phyloP scores from a whole-genome alignment of 1,140 invertebrate species.

The Piezodorus guildinii region DNA sequence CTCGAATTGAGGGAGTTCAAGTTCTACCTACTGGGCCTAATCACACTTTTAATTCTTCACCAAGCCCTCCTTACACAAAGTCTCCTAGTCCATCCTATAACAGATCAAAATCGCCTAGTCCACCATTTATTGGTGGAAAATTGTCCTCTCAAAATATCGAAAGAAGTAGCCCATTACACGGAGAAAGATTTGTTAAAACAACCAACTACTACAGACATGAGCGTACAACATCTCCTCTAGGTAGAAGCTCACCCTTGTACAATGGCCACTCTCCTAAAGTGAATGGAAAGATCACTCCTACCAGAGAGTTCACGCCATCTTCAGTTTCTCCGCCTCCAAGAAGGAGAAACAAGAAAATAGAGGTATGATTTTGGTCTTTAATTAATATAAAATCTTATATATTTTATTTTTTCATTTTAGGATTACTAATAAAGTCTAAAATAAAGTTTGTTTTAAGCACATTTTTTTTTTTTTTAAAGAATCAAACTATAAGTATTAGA shows the following conservation, averaged over 20 bases:
- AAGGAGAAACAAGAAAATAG: constrained; percentile 15
- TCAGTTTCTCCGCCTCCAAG: constrained; percentile 20
- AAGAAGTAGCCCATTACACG: constrained; percentile 25
- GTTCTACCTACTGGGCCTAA: constrained; percentile 30
- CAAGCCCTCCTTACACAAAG: constrained; percentile 24
- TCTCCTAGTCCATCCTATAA: constrained; percentile 23
- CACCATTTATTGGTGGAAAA: constrained; percentile 21
- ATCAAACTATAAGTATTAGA: no score
- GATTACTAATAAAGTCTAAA: no score
- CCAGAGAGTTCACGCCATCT: constrained; percentile 19
- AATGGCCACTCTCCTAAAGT: constrained; percentile 19
- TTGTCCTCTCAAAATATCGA: constrained; percentile 29
- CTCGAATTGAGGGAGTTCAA: constrained; percentile 24
- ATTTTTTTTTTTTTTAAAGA: no score
- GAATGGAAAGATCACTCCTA: constrained; percentile 20
- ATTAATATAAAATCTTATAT: no score
- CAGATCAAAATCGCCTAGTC: constrained; percentile 28
- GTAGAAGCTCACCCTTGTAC: constrained; percentile 16
- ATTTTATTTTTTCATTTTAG: no score
- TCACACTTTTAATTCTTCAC: constrained; percentile 28
- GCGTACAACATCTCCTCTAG: constrained; percentile 16
- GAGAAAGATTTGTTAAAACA: constrained; percentile 23
- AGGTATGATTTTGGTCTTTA: not conserved
- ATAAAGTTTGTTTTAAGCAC: no score
- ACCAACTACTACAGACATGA: constrained; percentile 22